Conservation (phyloP, 64 coral and sea anemone genomes). For the Dendrophyllia cribrosa region DNA sequence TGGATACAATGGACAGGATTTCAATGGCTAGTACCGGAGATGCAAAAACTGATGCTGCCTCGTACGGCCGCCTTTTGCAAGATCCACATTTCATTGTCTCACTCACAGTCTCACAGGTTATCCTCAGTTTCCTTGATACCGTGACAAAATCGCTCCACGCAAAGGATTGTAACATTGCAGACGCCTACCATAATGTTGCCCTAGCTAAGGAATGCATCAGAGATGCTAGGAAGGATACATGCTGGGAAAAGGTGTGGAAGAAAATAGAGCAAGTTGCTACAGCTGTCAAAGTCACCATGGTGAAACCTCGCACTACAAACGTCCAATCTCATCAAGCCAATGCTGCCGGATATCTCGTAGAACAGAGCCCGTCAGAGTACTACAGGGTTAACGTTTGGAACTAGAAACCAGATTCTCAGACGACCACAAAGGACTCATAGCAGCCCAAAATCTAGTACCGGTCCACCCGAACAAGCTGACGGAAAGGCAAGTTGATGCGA, state of each 20-base stretch:
- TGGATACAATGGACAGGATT: conserved; percentile 20
- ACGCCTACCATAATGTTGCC: conserved; percentile 14
- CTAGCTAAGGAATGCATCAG: no score
- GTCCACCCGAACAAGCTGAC: background rate
- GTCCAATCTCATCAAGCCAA: conserved; percentile 18
- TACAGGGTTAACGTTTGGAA: conserved; percentile 65
- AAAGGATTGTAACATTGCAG: conserved; percentile 24
- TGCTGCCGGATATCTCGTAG: conserved; percentile 32
- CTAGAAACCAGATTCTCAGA: conserved; percentile 42
- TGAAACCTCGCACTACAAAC: conserved; percentile 38
- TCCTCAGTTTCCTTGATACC: conserved; percentile 40
- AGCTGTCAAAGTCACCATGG: conserved; percentile 60
- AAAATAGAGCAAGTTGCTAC: no score
- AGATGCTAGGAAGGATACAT: no score
- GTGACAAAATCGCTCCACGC: conserved; percentile 19
- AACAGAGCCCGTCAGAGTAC: conserved; percentile 58
- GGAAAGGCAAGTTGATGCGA: background rate
- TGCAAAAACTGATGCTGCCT: conserved; percentile 33
- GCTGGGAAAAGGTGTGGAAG: no score
- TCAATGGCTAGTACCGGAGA: conserved; percentile 21
- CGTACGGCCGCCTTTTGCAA: conserved; percentile 39
- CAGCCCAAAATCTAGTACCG: conserved; percentile 46
- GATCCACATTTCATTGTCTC: conserved; percentile 53
- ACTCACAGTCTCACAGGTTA: conserved; percentile 38
- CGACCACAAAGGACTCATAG: conserved; percentile 31